These are phyloP conservation scores for Acleris cristana DNA, from an alignment of 2,888 invertebrate genomes.

Conservation along the genomic window DNA sequence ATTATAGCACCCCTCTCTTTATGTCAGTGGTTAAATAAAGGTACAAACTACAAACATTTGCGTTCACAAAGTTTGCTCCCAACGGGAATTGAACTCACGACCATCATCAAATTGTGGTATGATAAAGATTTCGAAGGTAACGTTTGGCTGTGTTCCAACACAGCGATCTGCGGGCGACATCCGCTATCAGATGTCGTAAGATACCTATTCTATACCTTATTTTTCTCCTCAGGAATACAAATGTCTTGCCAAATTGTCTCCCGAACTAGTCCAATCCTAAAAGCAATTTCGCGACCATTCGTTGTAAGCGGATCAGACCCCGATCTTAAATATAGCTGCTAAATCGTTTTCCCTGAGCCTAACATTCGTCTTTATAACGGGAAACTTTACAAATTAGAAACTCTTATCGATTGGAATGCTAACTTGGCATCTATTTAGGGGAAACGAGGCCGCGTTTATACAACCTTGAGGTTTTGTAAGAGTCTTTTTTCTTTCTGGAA, in stretches of 20 bases:
- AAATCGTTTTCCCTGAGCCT: conserved; percentile 69
- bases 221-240: conserved; percentile 81
- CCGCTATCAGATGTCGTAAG: conserved; percentile 77
- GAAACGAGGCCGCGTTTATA: conserved; percentile 9
- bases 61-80: conserved; percentile 1
- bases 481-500: no score
- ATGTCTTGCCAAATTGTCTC: conserved; percentile 83
- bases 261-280: conserved; percentile 82
- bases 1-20: no score
- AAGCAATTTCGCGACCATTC: conserved; percentile 82
- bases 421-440: conserved; percentile 50
- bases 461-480: no score
- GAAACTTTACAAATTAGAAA: conserved; percentile 64
- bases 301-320: conserved; percentile 80
- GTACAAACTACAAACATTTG: neutral
- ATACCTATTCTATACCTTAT: conserved; percentile 54
- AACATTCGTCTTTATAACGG: conserved; percentile 69
- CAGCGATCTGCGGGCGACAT: conserved; percentile 59
- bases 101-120: conserved; percentile 13
- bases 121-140: conserved; percentile 67
- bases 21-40: no score
- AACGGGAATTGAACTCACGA: no score
- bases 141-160: conserved; percentile 77
- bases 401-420: conserved; percentile 50
- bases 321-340: conserved; percentile 78